A percentile compares a stretch with the other conserved stretches of the same genome.
phyloP scores from a whole-genome alignment of 2,113 vertebrate species.

The Daubentonia madagascariensis region DNA sequence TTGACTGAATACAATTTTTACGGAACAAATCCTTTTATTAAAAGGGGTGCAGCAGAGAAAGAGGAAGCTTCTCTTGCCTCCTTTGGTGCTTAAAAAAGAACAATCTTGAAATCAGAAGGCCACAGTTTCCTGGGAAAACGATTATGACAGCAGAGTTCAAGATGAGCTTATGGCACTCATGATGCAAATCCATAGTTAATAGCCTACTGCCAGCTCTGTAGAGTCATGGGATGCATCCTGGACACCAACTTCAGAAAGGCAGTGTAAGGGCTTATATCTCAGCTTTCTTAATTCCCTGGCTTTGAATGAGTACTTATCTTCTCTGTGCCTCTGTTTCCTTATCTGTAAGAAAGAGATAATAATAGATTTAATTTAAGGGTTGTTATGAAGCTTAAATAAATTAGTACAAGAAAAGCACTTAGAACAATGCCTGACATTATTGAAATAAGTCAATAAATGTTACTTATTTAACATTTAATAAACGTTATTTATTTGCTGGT shows the following conservation, averaged over 20 bases:
- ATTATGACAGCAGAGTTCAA: background rate
- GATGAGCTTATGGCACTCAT: background rate
- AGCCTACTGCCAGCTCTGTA: fast-evolving
- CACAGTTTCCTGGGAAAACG: background rate
- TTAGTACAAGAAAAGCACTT: background rate
- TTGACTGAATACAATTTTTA: too few species aligned
- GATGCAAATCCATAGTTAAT: background rate
- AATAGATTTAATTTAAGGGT: background rate
- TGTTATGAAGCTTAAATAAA: background rate
- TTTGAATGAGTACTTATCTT: background rate
- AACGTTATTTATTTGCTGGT: background rate
- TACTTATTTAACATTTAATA: too few species aligned
- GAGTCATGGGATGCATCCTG: background rate
- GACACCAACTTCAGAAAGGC: background rate
- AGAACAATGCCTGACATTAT: background rate
- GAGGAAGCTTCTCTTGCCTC: too few species aligned
- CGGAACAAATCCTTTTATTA: too few species aligned
- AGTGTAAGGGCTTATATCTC: too few species aligned
- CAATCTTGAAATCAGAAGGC: too few species aligned
- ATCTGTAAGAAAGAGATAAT: background rate
- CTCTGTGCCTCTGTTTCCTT: background rate
- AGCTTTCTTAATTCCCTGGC: background rate
- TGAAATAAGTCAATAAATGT: background rate
- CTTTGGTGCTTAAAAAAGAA: too few species aligned
- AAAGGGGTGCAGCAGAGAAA: too few species aligned